Percentiles rank a stretch among this genome's conserved stretches.
phyloP scores from a whole-genome alignment of 2,888 invertebrate species.

The Phanerotoma sp. region DNA sequence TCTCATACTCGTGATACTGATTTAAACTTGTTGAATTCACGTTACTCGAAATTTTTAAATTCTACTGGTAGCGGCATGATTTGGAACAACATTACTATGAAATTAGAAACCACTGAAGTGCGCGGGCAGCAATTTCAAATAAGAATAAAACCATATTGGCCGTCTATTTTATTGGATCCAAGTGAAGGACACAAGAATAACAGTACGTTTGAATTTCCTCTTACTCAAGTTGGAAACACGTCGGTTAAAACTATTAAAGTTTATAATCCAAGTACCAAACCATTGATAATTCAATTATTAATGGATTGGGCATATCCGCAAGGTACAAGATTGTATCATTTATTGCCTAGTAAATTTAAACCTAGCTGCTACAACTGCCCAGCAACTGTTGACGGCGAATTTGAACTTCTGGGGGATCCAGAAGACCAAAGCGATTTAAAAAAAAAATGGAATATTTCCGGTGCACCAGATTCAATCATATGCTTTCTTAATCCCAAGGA shows the following conservation, averaged over 20 bases:
- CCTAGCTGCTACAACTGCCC: constrained; percentile 46
- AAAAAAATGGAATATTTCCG: constrained; percentile 42
- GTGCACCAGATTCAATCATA: constrained; percentile 46
- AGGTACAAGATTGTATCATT: constrained; percentile 61
- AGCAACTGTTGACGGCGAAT: constrained; percentile 47
- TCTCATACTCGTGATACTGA: constrained; percentile 71
- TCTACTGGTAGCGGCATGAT: constrained; percentile 52
- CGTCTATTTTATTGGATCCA: constrained; percentile 57
- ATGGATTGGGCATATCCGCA: constrained; percentile 71
- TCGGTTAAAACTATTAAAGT: constrained; percentile 67
- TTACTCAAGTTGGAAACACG: constrained; percentile 73
- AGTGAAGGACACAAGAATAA: constrained; percentile 46
- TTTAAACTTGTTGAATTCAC: constrained; percentile 65
- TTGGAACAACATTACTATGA: constrained; percentile 72
- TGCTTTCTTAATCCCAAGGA: constrained; percentile 48
- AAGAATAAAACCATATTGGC: constrained; percentile 71
- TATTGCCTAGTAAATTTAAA: constrained; percentile 58
- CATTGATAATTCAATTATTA: constrained; percentile 73
- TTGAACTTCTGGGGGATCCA: constrained; percentile 42
- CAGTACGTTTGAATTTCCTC: constrained; percentile 65
- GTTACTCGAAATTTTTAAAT: constrained; percentile 65
- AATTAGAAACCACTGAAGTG: constrained; percentile 74
- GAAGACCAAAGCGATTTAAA: constrained; percentile 41
- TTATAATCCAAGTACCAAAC: constrained; percentile 72
- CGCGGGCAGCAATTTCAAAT: constrained; percentile 68